Evolutionary conservation across 2,797 vertebrate genomes (phyloP).

Genomic region (Odontamblyopus rebecca): DNA sequence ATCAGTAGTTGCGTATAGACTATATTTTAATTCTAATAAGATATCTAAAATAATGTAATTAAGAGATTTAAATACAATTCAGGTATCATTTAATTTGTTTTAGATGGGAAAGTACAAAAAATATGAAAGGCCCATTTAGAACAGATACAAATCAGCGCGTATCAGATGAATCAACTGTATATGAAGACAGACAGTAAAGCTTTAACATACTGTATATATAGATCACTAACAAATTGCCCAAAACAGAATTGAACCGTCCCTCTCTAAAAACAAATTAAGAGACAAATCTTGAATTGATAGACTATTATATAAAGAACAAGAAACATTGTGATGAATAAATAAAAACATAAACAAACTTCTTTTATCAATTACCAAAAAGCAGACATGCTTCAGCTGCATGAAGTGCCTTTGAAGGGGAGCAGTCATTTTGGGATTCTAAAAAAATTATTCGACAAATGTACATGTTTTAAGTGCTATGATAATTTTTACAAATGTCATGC

Average conservation of each 20-base stretch:
- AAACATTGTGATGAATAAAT: not conserved
- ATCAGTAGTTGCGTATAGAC: constrained; percentile 59
- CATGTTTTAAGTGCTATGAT: not conserved
- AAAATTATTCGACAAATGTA: not conserved
- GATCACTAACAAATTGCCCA: not conserved
- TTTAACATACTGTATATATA: constrained; percentile 23
- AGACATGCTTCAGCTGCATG: constrained; percentile 74
- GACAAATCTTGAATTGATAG: not conserved
- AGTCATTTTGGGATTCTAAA: constrained; percentile 1
- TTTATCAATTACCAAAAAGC: constrained; percentile 69
- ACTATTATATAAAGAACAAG: no score
- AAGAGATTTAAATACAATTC: constrained; percentile 57
- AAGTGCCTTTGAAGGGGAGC: constrained; percentile 92
- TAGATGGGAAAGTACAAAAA: not conserved
- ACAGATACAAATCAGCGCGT: constrained; percentile 36
- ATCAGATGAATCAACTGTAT: constrained; percentile 9
- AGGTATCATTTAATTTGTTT: constrained; percentile 50
- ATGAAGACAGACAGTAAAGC: constrained; percentile 18
- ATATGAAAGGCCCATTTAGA: constrained; percentile 21
- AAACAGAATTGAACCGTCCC: not conserved
- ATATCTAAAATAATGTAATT: constrained; percentile 58
- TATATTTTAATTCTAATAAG: constrained; percentile 64
- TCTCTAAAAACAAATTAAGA: not conserved
- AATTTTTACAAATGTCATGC: not conserved
- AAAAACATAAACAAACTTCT: constrained; percentile 9